Evolutionary conservation across 2,888 invertebrate genomes (phyloP).

Genomic region (Rosalia funebris): DNA sequence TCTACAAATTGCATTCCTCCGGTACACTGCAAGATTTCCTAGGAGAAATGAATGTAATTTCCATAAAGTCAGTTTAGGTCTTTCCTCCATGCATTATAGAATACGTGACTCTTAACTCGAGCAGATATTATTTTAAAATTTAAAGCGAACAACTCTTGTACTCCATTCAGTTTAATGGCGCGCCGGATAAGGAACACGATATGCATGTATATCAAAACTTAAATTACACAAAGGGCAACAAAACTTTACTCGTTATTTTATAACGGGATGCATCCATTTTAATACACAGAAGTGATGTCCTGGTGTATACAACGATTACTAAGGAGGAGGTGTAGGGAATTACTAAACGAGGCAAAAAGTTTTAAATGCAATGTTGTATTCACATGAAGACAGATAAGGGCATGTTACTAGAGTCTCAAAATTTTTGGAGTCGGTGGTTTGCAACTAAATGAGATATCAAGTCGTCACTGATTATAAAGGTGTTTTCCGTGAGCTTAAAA

Average conservation of each 20-base stretch:
- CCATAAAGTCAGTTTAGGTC: constrained; percentile 27
- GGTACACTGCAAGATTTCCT: constrained; percentile 26
- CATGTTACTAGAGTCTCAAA: too few relatives aligned
- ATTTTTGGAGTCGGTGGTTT: too few relatives aligned
- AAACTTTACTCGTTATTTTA: background rate
- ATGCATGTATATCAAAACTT: background rate
- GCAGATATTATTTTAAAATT: constrained; percentile 3
- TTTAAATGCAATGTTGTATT: too few relatives aligned
- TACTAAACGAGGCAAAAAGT: too few relatives aligned
- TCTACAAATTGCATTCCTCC: constrained; percentile 26
- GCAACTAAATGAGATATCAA: too few relatives aligned
- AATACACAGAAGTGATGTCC: too few relatives aligned
- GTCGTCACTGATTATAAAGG: too few relatives aligned
- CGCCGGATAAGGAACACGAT: background rate
- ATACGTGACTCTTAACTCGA: constrained; percentile 13
- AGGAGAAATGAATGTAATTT: constrained; percentile 29
- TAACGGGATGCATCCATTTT: too few relatives aligned
- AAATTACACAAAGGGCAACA: background rate
- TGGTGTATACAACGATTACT: too few relatives aligned
- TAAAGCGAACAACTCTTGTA: background rate
- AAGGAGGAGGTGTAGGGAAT: too few relatives aligned
- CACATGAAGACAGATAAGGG: too few relatives aligned
- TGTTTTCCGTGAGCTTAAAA: too few relatives aligned
- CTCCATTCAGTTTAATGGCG: constrained; percentile 1
- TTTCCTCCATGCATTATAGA: constrained; percentile 23